Base-by-base conservation (phyloP, 2,113 vertebrate species). In the Bujurquina vittata region DNA sequence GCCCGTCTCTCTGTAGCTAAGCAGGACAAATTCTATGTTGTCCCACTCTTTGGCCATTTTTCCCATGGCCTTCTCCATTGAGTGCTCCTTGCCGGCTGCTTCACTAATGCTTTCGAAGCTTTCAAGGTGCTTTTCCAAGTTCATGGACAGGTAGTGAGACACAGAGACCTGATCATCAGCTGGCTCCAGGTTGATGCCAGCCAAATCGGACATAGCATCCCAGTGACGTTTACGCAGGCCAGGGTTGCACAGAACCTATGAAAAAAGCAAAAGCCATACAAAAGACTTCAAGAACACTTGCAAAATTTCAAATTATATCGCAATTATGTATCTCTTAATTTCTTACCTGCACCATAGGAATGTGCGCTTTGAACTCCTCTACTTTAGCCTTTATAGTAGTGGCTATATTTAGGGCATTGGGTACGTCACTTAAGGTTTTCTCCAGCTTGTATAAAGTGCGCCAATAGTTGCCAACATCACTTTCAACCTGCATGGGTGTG, bases 31-130 rank as follows among this genome's bases (percentile, higher is more conserved):
- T 80, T 96, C 96, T 85, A 97, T 95, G 75, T 74, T 37, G 3
- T 92, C 86, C 97, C 97, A 97, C 63, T 98, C 96, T 2, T 60
- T 75, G 10, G 89, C 87, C 97, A 98, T 98, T 89, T 97, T 96
- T 54, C 93, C 95, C 96, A 98, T 92, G 88, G 96, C 92, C 87
- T 97, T 98, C 77, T 97, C 97, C 56, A 97, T 89, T 1, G 95
- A 96, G 87, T 96, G 84, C 46, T 97, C 97, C 86, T 98, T 97
- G 90, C 96, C 96, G 37, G 97, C 96, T 15, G 93, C 82, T 93
- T 97, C 97, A 59, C 96, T 97, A 56, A 97, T 94, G n/a, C 80
- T 60, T 90, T 98, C 96, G 15, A 96, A 96, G 57, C 80, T 91
- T 57, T 91, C 88, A 62, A 97, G 86, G 84, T 93, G 96, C 0